Percentiles rank a stretch among this genome's conserved stretches.
phyloP scores from a whole-genome alignment of 2,888 invertebrate species.

The Melipona bicolor region DNA sequence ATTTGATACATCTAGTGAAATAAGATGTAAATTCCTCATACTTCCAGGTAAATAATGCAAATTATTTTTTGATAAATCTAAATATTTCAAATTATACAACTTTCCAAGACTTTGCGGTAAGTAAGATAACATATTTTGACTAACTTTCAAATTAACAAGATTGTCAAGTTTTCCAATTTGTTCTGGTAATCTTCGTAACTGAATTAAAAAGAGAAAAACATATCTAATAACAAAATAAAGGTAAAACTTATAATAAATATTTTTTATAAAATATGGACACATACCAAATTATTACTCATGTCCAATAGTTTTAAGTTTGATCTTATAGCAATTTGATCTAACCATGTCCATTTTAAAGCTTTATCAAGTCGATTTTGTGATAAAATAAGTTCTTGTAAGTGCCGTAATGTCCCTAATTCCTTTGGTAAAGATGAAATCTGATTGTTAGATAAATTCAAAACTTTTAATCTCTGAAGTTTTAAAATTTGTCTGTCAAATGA shows the following conservation, averaged over 20 bases:
- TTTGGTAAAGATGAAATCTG: constrained; percentile 89
- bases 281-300: constrained; percentile 87
- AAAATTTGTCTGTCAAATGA: constrained; percentile 90
- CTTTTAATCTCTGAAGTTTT: constrained; percentile 87
- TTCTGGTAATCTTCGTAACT: constrained; percentile 85
- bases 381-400: constrained; percentile 87
- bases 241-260: not conserved
- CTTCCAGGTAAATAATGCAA: constrained; percentile 87
- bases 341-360: constrained; percentile 88
- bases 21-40: constrained; percentile 85
- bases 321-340: constrained; percentile 85
- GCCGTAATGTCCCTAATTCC: constrained; percentile 88
- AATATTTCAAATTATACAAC: constrained; percentile 84
- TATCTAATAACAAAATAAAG: not conserved
- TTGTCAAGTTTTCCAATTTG: constrained; percentile 87
- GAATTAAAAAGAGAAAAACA: constrained; percentile 14
- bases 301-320: constrained; percentile 87
- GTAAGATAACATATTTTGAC: constrained; percentile 86
- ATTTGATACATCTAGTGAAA: constrained; percentile 86
- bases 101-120: constrained; percentile 89
- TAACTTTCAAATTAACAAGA: constrained; percentile 88
- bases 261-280: constrained; percentile 50
- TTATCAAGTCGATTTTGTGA: constrained; percentile 88
- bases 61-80: constrained; percentile 86
- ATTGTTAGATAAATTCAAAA: constrained; percentile 90